Base-by-base conservation (phyloP, 2,113 vertebrate species). In the Ciconia stormi region DNA sequence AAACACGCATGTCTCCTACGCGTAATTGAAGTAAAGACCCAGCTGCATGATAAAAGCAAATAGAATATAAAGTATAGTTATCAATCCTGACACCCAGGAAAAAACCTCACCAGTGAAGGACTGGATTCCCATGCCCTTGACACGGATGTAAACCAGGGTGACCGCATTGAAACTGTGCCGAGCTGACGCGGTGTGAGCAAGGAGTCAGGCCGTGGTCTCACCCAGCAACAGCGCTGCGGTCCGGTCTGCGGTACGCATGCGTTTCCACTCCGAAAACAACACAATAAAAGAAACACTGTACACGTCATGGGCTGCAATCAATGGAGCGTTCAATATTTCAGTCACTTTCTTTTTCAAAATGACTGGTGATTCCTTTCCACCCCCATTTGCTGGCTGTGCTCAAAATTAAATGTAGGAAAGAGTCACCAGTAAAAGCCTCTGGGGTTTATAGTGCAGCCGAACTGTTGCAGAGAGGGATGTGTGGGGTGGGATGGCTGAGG, bases 1-100 rank as follows among this genome's bases (percentile, higher is more conserved):
- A 73, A 53, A 63, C 58, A 21, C 1, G 0, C 4, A 0, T 7
- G 23, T 2, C 15, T 78, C 10, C 8, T 27, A 11, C 7, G 1
- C 1, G 11, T 10, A 22, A 50, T 15, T 56, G 36, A 53, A 69
- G 13, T 13, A 16, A 59, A 26, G 79, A 52, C 29, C 26, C 4
- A 5, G 11, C 44, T 83, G 20, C 9, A 30, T 0, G 0, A 36
- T 18, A 46, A 89, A 81, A 87, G 13, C 25, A 49, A 52, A 42
- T 26, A 65, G 36, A 86, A 59, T 11, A 59, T 29, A 9, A 78
- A 72, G 10, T 32, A 10, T 11, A 61, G 55, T 22, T 74, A 46
- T 32, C 44, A 53, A 8, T 32, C 44, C 38, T 71, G 59, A 49
- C 46, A 42, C 9, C 11, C 11, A 19, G 50, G 77, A 14, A 34